These are phyloP conservation scores for Agriotes lineatus DNA, from an alignment of 2,888 invertebrate genomes.

Conservation along the genomic window DNA sequence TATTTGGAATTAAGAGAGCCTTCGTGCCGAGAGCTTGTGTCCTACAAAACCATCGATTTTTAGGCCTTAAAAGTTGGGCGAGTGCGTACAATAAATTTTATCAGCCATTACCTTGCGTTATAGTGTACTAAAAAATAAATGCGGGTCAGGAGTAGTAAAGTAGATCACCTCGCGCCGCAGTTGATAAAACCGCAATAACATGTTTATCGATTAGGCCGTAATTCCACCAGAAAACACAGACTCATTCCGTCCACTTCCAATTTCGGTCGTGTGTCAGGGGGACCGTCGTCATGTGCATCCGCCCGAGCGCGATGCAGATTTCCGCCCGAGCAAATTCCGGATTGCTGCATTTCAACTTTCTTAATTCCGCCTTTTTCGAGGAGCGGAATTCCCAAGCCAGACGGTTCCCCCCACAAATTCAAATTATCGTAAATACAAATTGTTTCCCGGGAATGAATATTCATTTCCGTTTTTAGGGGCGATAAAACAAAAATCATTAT, in stretches of 20 bases:
- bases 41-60: neutral
- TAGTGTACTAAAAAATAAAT: constrained; percentile 36
- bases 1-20: neutral
- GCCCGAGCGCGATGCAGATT: constrained; percentile 8
- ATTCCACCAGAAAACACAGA: constrained; percentile 14
- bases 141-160: constrained; percentile 31
- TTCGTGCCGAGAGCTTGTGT: too few species aligned
- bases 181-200: constrained; percentile 39
- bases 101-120: constrained; percentile 37
- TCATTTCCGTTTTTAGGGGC: constrained; percentile 53
- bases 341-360: constrained; percentile 21
- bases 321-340: constrained; percentile 16
- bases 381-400: constrained; percentile 20
- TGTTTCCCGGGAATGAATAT: constrained; percentile 54
- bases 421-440: constrained; percentile 52
- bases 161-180: constrained; percentile 27
- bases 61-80: constrained; percentile 26
- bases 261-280: neutral
- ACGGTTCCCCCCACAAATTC: constrained; percentile 43
- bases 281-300: neutral
- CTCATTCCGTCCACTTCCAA: constrained; percentile 10
- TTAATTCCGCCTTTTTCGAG: constrained; percentile 23
- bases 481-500: constrained; percentile 59
- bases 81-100: constrained; percentile 41
- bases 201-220: constrained; percentile 23